Conservation (phyloP, 2,797 vertebrate species). For the Fringilla coelebs region DNA sequence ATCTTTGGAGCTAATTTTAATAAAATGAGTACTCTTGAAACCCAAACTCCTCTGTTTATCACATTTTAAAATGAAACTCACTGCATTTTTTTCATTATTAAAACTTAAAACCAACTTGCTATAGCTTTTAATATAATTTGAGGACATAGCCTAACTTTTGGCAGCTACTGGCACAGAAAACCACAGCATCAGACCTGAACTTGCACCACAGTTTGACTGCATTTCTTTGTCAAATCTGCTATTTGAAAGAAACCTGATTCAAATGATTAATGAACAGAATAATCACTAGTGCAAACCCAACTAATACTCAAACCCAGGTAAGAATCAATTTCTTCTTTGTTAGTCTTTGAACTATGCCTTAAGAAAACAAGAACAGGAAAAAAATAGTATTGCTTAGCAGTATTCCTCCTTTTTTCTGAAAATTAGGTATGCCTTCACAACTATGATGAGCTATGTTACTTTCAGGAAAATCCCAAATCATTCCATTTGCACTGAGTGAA, state of each 20-base stretch:
- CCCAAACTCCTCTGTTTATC: background rate
- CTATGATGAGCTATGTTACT: background rate
- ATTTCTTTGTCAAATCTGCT: background rate
- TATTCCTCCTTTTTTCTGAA: background rate
- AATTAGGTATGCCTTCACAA: background rate
- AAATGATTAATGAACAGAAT: background rate
- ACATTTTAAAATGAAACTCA: background rate
- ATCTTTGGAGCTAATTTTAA: background rate
- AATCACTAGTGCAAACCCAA: background rate
- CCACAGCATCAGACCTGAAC: background rate
- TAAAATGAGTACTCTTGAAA: background rate
- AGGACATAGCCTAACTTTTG: background rate
- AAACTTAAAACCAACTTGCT: background rate
- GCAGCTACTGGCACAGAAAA: background rate
- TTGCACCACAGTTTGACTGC: background rate
- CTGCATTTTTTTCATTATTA: background rate
- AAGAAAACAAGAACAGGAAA: background rate
- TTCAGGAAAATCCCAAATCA: background rate
- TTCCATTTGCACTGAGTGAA: background rate
- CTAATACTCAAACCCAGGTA: background rate
- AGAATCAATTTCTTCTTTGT: background rate
- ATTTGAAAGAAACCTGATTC: background rate
- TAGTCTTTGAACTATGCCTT: background rate
- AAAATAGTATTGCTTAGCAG: background rate
- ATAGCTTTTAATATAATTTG: background rate